Conservation (phyloP, 2,888 invertebrate genomes). For the Capitulum mitella region DNA sequence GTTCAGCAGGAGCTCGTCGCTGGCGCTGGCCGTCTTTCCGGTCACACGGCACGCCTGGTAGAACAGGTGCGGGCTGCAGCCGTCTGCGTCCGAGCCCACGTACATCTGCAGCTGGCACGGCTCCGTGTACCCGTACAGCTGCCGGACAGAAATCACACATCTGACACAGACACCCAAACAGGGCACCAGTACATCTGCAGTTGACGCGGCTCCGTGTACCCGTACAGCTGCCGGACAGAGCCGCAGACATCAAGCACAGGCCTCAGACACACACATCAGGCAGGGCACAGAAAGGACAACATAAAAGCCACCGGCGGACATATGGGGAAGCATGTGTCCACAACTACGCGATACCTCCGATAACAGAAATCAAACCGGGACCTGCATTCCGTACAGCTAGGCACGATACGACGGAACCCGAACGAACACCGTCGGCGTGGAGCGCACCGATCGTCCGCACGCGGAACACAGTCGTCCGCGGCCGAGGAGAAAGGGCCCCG, state of each 20-base stretch:
- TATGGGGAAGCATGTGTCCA: too few relatives aligned
- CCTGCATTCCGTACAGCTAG: too few relatives aligned
- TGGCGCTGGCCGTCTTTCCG: constrained; percentile 92
- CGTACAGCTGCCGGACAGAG: constrained; percentile 57
- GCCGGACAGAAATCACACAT: constrained; percentile 36
- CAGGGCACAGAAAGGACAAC: too few relatives aligned
- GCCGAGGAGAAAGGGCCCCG: too few relatives aligned
- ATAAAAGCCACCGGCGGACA: too few relatives aligned
- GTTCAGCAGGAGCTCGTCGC: constrained; percentile 79
- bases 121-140: constrained; percentile 78
- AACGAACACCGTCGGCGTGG: too few relatives aligned
- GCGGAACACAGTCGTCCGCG: too few relatives aligned
- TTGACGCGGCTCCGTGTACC: constrained; percentile 76
- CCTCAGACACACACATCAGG: constrained; percentile 28
- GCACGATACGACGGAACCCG: too few relatives aligned
- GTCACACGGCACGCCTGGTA: constrained; percentile 86
- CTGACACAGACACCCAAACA: constrained; percentile 28
- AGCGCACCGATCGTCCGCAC: too few relatives aligned
- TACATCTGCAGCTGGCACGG: constrained; percentile 82
- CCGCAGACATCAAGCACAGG: neutral
- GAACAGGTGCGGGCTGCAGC: constrained; percentile 90
- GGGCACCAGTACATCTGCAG: constrained; percentile 72
- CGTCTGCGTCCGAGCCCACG: constrained; percentile 85
- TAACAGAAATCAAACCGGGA: too few relatives aligned
- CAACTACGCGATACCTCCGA: too few relatives aligned